A percentile compares a stretch with the other conserved stretches of the same genome.
Conservation (phyloP, 2,797 vertebrate species). For the Sciaenops ocellatus region DNA sequence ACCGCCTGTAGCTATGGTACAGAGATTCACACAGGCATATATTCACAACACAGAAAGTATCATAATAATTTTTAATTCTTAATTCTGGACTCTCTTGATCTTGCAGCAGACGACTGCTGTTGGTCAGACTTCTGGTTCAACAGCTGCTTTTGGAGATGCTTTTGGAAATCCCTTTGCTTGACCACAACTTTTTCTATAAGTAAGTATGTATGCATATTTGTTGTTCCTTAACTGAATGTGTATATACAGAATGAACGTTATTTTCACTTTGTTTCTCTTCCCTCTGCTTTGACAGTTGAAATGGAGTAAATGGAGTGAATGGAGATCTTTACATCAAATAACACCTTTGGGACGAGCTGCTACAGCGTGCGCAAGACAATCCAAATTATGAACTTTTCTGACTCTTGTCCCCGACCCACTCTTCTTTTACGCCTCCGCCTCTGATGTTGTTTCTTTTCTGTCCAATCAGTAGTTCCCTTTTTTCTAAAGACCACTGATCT, state of each 20-base stretch:
- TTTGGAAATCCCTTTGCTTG: constrained; percentile 94
- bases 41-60: background rate
- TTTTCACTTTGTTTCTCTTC: background rate
- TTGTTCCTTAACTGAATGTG: background rate
- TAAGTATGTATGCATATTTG: constrained; percentile 21
- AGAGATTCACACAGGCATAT: background rate
- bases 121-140: constrained; percentile 68
- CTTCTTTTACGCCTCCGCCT: constrained; percentile 26
- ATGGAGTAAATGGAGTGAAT: constrained; percentile 34
- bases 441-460: constrained; percentile 39
- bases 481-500: constrained; percentile 70
- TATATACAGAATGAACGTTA: background rate
- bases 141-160: constrained; percentile 84
- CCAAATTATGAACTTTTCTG: constrained; percentile 62
- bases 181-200: constrained; percentile 55
- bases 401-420: constrained; percentile 31
- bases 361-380: constrained; percentile 70
- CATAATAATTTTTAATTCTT: background rate
- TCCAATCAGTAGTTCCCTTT: constrained; percentile 64
- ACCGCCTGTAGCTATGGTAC: constrained; percentile 82
- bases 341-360: constrained; percentile 57
- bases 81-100: background rate
- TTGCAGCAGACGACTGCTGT: constrained; percentile 60
- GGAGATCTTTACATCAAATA: constrained; percentile 40
- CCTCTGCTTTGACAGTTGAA: constrained; percentile 47